phyloP scores from a whole-genome alignment of 2,888 invertebrate genomes.

The Apoderus coryli region DNA sequence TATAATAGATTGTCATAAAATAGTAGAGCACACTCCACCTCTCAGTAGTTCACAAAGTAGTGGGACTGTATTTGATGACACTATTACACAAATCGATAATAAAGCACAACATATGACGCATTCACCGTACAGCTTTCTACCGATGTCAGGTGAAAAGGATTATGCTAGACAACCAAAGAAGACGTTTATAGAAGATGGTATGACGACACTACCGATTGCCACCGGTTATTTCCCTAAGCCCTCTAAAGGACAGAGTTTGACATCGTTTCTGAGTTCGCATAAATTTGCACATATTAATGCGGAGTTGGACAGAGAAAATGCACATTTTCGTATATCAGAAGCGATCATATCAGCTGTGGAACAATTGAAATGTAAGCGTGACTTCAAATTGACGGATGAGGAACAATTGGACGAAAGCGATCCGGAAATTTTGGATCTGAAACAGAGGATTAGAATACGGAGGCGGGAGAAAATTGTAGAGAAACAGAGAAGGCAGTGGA shows the following conservation, averaged over 20 bases:
- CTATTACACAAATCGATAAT: constrained; percentile 15
- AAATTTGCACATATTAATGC: constrained; percentile 57
- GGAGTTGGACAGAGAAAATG: constrained; percentile 71
- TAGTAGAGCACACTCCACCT: constrained; percentile 29
- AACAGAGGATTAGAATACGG: constrained; percentile 46
- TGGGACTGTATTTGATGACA: constrained; percentile 19
- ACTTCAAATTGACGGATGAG: constrained; percentile 35
- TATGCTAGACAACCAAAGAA: constrained; percentile 34
- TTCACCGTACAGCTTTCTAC: constrained; percentile 27
- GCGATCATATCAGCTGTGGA: constrained; percentile 73
- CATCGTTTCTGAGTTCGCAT: constrained; percentile 56
- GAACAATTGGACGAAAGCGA: constrained; percentile 41
- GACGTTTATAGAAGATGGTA: constrained; percentile 44
- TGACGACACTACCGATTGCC: constrained; percentile 42
- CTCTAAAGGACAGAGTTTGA: constrained; percentile 52
- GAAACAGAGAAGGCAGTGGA: constrained; percentile 26
- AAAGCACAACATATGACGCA: constrained; percentile 17
- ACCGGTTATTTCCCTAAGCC: constrained; percentile 47
- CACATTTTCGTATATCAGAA: constrained; percentile 73
- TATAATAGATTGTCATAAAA: constrained; percentile 28
- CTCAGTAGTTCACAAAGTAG: constrained; percentile 23
- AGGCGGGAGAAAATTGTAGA: constrained; percentile 38
- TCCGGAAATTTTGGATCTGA: constrained; percentile 48
- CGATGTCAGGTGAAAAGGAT: constrained; percentile 34
- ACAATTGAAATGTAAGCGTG: constrained; percentile 47